Base-by-base conservation (phyloP, 2,888 invertebrate species). In the Lasioglossum malachurum region DNA sequence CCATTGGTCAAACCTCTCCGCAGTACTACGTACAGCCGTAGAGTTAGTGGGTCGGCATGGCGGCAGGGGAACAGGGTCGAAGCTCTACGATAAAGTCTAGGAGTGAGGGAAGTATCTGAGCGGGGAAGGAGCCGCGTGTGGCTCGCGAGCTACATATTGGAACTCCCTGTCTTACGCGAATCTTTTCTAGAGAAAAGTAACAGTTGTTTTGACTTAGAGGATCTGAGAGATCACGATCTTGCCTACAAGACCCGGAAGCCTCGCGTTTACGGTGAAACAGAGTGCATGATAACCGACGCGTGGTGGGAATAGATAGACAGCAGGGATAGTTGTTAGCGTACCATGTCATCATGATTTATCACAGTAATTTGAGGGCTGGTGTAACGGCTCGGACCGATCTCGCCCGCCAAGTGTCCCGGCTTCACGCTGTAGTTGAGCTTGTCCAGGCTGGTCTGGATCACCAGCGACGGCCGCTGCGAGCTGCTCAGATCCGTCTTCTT, bases 331-430 rank as follows among this genome's bases (percentile, higher is more conserved):
- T 84, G 19, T 79, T 86, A 67, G 80, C 91, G 95, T 93, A 95
- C 95, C 95, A 97, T 97, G 96, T 98, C 98, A 96, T 98, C 98
- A 96, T 98, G 98, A 96, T 98, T 98, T 96, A 98, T 98, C 96
- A 98, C 98, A 96, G 98, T 98, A 96, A 98, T 98, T 97, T 98
- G 98, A 94, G 98, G 98, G 95, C 97, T 97, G 94, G 96, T 95
- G 94, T 96, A 96, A 87, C 96, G 96, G 49, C 93, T 93, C 67
- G 92, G 88, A n/a, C 92, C 91, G 85, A 95, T 90, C 91, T 95
- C 94, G 91, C 94, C 93, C 93, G 96, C 87, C 96, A 96, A 94
- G 97, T 96, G 95, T 96, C 87, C 93, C 94, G 89, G 75, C 88
- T 92, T 91, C 84, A 75, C 86, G 75, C 91, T 92, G 87, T 94